These are phyloP conservation scores for Psilopsiagon aurifrons DNA, from an alignment of 2,113 vertebrate genomes.

Conservation along the genomic window DNA sequence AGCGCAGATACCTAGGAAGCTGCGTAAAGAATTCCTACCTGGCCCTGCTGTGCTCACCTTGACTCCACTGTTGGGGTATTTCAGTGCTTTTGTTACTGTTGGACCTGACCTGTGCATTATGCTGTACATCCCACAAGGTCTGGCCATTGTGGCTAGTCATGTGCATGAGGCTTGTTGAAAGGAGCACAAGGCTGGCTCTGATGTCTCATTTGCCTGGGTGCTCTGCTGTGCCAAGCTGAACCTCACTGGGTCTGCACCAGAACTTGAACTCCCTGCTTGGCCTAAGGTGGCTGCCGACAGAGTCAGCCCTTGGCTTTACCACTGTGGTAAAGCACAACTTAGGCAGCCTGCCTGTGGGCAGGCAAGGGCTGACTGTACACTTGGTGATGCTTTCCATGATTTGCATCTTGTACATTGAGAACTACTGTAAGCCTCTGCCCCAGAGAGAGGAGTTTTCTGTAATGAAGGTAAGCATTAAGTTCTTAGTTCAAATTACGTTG, in stretches of 20 bases:
- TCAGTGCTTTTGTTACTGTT: background rate
- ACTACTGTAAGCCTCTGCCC: background rate
- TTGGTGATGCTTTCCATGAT: background rate
- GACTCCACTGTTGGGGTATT: background rate
- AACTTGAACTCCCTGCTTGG: background rate
- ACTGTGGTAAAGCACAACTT: background rate
- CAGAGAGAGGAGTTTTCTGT: background rate
- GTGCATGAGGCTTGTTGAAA: background rate
- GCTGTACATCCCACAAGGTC: background rate
- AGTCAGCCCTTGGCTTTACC: background rate
- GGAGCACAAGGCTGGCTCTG: background rate
- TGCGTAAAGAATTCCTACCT: background rate
- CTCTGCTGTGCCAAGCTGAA: background rate
- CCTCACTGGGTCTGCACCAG: background rate
- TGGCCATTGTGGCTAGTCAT: background rate
- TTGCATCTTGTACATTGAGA: background rate
- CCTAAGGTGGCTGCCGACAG: background rate
- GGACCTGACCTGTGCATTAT: background rate
- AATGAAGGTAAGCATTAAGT: background rate
- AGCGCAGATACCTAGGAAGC: background rate
- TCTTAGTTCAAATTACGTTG: background rate
- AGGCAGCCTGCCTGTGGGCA: rapidly evolving
- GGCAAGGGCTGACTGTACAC: background rate
- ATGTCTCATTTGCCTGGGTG: background rate
- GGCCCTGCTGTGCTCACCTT: background rate